Percentiles rank a stretch among this genome's conserved stretches.
These are phyloP conservation scores for Phymatocera aterrima DNA, from an alignment of 2,888 invertebrate genomes.

Conservation along the genomic window DNA sequence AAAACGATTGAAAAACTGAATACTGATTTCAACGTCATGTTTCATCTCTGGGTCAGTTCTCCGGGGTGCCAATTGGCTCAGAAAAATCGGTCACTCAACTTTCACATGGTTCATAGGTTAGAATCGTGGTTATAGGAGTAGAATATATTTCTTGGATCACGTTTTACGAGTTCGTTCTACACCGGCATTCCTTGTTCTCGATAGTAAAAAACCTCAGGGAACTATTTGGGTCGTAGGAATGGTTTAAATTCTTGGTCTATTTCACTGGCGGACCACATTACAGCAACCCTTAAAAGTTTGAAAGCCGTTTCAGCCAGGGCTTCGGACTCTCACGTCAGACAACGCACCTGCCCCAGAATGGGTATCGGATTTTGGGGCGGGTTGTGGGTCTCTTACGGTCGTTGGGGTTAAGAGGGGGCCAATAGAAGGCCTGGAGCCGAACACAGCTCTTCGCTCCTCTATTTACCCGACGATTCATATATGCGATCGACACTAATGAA, in stretches of 20 bases:
- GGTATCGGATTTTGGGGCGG: conserved; percentile 36
- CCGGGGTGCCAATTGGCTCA: not conserved
- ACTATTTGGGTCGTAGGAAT: not conserved
- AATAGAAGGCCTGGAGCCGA: conserved; percentile 7
- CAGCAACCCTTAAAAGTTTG: conserved; percentile 8
- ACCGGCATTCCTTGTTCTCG: conserved; percentile 28
- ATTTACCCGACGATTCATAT: conserved; percentile 3
- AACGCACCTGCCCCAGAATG: conserved; percentile 36
- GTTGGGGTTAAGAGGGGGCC: conserved; percentile 18
- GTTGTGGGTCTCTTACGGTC: conserved; percentile 27
- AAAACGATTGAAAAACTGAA: not conserved
- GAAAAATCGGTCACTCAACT: not conserved
- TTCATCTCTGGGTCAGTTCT: not conserved
- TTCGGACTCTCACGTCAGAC: conserved; percentile 12
- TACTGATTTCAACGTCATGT: not conserved
- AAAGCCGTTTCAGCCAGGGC: not conserved
- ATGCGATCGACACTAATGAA: conserved; percentile 64
- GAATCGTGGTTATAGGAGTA: not conserved
- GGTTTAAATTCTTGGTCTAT: conserved; percentile 4
- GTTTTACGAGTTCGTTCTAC: conserved; percentile 41
- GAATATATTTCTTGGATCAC: conserved; percentile 1
- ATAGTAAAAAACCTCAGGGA: not conserved
- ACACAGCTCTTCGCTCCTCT: conserved; percentile 13
- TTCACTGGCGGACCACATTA: not conserved
- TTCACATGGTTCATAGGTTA: too few species aligned